These are phyloP conservation scores for Polylopha cassiicola DNA, from an alignment of 2,888 invertebrate species.

Conservation along the genomic window DNA sequence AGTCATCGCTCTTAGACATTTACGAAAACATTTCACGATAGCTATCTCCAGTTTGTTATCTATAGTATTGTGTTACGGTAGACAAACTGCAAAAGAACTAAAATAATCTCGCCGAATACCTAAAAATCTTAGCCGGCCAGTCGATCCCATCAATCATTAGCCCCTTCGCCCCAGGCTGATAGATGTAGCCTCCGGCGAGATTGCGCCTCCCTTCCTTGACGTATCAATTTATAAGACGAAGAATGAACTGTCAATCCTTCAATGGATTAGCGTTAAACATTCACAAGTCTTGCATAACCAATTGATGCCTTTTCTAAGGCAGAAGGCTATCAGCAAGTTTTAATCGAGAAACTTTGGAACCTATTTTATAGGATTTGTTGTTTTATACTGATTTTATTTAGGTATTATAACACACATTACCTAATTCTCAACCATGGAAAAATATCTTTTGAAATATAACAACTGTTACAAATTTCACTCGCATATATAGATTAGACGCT, in stretches of 20 bases:
- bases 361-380: no score
- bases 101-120: slow-evolving; percentile 32
- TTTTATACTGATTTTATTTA: no score
- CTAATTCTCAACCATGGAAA: no score
- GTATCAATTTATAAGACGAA: slow-evolving; percentile 74
- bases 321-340: slow-evolving; percentile 1
- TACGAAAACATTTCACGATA: no score
- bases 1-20: no score
- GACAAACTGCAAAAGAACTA: slow-evolving; percentile 31
- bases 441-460: no score
- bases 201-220: slow-evolving; percentile 56
- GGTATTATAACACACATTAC: no score
- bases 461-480: no score
- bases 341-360: no score
- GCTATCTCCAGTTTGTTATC: no score
- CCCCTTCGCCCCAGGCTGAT: slow-evolving; percentile 44
- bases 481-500: no score
- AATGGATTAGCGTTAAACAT: slow-evolving; percentile 50
- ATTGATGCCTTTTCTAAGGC: slow-evolving; percentile 10
- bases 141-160: slow-evolving; percentile 66
- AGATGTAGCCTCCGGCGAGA: slow-evolving; percentile 57
- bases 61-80: no score
- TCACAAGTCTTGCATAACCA: slow-evolving; percentile 22
- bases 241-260: slow-evolving; percentile 58
- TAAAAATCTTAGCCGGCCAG: slow-evolving; percentile 40